Evolutionary conservation across 2,113 vertebrate species (phyloP).

Genomic region (Megaleporinus macrocephalus): DNA sequence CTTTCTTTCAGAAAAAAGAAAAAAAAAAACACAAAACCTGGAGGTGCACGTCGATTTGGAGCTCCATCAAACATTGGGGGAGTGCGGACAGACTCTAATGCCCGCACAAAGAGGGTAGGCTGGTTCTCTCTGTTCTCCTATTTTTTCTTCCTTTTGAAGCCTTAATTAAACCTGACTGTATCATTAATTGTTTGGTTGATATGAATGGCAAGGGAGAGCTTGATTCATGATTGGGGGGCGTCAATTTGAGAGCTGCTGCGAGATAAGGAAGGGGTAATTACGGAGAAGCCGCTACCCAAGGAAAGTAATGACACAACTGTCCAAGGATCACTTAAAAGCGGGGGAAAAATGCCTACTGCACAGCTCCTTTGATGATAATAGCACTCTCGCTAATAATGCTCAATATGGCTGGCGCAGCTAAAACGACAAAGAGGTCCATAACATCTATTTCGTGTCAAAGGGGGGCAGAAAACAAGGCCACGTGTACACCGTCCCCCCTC

Average conservation of each 20-base stretch:
- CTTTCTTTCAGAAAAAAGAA: background rate
- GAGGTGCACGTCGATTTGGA: background rate
- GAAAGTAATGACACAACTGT: constrained; percentile 70
- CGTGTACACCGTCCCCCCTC: constrained; percentile 5
- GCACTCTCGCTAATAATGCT: constrained; percentile 23
- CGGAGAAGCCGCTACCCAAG: constrained; percentile 48
- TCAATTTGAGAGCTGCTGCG: constrained; percentile 67
- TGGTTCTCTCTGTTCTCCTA: constrained; percentile 15
- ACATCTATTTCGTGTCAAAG: constrained; percentile 29
- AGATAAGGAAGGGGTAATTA: constrained; percentile 74
- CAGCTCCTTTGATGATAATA: constrained; percentile 36
- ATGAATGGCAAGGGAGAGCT: constrained; percentile 43
- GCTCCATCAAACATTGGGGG: background rate
- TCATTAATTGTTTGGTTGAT: constrained; percentile 71
- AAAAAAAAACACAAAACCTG: too few species aligned
- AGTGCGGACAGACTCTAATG: background rate
- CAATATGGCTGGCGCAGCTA: constrained; percentile 22
- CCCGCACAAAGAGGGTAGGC: constrained; percentile 13
- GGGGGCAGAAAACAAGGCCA: constrained; percentile 1
- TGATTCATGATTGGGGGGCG: constrained; percentile 70
- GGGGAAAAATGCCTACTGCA: constrained; percentile 3
- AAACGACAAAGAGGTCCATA: constrained; percentile 31
- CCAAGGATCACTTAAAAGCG: constrained; percentile 62
- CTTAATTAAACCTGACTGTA: constrained; percentile 62
- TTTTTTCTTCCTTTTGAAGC: constrained; percentile 42